Conservation (phyloP, 2,113 vertebrate genomes). For the Pteronura brasiliensis region DNA sequence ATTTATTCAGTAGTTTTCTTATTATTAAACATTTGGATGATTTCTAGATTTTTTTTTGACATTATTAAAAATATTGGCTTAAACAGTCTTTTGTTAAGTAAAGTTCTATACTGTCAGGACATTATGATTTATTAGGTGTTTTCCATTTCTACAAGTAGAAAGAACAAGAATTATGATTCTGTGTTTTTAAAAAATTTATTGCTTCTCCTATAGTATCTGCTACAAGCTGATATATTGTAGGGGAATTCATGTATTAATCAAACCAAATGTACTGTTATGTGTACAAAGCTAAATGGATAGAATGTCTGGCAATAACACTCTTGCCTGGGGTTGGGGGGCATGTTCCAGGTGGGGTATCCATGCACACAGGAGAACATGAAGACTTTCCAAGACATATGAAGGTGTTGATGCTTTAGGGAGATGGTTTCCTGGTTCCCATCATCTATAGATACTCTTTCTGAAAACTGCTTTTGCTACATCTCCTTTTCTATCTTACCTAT, state of each 20-base stretch:
- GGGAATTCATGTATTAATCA: not conserved
- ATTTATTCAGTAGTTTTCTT: constrained; percentile 28
- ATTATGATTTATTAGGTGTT: not conserved
- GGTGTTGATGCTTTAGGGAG: not conserved
- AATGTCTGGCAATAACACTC: not conserved
- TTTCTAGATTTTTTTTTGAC: not conserved
- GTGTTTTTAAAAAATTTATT: not conserved
- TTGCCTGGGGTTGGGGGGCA: not conserved
- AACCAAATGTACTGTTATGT: not conserved
- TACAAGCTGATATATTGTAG: not conserved
- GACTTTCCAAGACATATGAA: not conserved
- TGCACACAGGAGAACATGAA: not conserved
- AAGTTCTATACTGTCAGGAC: not conserved
- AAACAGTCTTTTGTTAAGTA: not conserved
- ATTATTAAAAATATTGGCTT: not conserved
- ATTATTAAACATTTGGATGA: not conserved
- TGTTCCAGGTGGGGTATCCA: not conserved
- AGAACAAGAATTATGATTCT: constrained; percentile 15
- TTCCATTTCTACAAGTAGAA: constrained; percentile 9
- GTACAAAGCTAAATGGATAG: not conserved
- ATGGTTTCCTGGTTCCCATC: not conserved
- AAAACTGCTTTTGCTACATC: not conserved
- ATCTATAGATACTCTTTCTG: not conserved
- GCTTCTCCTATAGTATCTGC: not conserved
- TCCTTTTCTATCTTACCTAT: not conserved